phyloP scores from a whole-genome alignment of 2,888 invertebrate species.

The Sminthurides aquaticus region DNA sequence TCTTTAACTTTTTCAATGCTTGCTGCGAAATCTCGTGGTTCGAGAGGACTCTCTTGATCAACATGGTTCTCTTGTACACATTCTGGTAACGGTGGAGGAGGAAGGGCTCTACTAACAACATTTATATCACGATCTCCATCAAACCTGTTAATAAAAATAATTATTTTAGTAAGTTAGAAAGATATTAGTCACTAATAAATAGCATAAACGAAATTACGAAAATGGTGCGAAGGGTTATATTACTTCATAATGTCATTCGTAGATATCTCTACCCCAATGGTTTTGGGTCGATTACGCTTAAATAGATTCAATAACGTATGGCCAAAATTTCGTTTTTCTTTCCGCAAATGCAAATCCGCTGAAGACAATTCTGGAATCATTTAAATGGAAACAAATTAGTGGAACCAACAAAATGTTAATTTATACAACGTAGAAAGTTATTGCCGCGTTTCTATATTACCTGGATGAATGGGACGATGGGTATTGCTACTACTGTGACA shows the following conservation, averaged over 20 bases:
- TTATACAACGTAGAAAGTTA: no score
- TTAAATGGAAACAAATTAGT: no score
- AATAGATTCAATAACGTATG: slow-evolving; percentile 27
- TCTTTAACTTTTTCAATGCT: slow-evolving; percentile 91
- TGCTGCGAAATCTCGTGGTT: slow-evolving; percentile 65
- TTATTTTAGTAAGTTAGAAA: no score
- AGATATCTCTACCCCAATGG: not conserved
- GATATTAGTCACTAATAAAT: no score
- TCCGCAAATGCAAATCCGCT: not conserved
- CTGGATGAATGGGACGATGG: no score
- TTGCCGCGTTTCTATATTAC: no score
- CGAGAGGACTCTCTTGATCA: slow-evolving; percentile 25
- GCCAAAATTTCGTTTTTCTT: slow-evolving; percentile 27
- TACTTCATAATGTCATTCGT: not conserved
- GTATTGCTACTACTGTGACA: slow-evolving; percentile 11
- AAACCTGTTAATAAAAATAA: no score
- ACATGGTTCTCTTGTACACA: not conserved
- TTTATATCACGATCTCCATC: slow-evolving; percentile 13
- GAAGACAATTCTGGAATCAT: not conserved
- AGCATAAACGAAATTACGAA: no score
- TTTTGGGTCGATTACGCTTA: slow-evolving; percentile 24
- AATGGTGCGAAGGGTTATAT: no score
- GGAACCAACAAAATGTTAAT: no score
- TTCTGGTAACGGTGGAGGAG: slow-evolving; percentile 11
- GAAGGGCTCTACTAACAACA: slow-evolving; percentile 24